phyloP scores from a whole-genome alignment of 2,888 invertebrate species.

The Leucoma salicis region DNA sequence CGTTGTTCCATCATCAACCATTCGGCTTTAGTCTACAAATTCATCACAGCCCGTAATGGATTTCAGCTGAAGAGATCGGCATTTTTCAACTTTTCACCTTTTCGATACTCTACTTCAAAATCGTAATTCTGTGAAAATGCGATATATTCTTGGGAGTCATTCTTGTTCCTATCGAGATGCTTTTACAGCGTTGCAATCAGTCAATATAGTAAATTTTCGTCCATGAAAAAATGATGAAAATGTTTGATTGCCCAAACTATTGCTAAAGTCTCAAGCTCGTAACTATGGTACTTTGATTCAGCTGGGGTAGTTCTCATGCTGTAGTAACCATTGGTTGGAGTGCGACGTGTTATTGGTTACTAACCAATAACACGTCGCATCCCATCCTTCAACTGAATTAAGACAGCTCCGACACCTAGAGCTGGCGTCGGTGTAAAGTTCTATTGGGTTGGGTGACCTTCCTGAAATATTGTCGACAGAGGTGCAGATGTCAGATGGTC shows the following conservation, averaged over 20 bases:
- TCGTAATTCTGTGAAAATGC: conserved; percentile 1
- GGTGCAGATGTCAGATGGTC: conserved; percentile 10
- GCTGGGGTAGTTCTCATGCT: not conserved
- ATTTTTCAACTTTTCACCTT: no score
- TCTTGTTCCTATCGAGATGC: not conserved
- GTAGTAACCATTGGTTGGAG: not conserved
- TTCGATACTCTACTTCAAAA: conserved; percentile 1
- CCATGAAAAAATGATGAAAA: conserved; percentile 14
- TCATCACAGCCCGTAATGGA: no score
- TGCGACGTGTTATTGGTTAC: not conserved
- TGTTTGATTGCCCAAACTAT: conserved; percentile 18
- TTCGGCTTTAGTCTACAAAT: no score
- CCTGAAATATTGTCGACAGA: not conserved
- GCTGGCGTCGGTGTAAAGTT: not conserved
- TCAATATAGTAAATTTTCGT: conserved; percentile 10
- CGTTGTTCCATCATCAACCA: no score
- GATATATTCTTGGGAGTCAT: conserved; percentile 6
- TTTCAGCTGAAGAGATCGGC: no score
- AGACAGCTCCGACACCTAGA: not conserved
- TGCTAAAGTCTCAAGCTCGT: conserved; percentile 23
- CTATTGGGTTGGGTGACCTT: not conserved
- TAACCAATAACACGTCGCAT: not conserved
- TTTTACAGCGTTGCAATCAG: conserved; percentile 15
- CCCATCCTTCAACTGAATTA: not conserved
- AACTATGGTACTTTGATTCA: conserved; percentile 16